These are phyloP conservation scores for Botrylloides violaceus DNA, from an alignment of 23 tunicate genomes.

Conservation along the genomic window DNA sequence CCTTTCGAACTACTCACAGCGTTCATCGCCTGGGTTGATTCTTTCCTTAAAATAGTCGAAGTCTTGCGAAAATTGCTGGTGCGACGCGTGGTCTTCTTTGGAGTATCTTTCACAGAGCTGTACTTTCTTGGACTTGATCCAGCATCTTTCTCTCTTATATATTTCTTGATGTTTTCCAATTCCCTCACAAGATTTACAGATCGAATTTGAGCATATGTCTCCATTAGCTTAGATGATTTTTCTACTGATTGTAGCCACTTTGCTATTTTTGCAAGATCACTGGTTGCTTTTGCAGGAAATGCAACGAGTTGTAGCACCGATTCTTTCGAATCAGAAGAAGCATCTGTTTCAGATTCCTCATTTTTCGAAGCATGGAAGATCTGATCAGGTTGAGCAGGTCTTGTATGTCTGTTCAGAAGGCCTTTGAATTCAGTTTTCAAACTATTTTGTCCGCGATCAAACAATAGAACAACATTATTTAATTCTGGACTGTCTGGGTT, in stretches of 20 bases:
- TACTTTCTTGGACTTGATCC: conserved; percentile 15
- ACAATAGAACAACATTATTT: conserved; percentile 65
- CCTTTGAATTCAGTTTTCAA: conserved; percentile 17
- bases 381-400: conserved; percentile 23
- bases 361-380: neutral
- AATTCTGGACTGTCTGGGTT: conserved; percentile 96
- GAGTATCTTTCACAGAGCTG: conserved; percentile 36
- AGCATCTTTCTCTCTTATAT: neutral
- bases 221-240: neutral
- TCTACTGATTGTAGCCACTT: conserved; percentile 54
- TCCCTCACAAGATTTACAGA: conserved; percentile 36
- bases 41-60: conserved; percentile 70
- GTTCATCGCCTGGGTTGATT: conserved; percentile 55
- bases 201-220: conserved; percentile 49
- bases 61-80: conserved; percentile 71
- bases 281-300: conserved; percentile 50
- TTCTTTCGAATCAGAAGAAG: neutral
- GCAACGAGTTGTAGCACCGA: neutral
- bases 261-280: conserved; percentile 57
- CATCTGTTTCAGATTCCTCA: neutral
- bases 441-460: conserved; percentile 24
- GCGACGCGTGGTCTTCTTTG: conserved; percentile 46
- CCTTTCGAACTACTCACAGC: conserved; percentile 48
- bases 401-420: conserved; percentile 17
- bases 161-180: neutral